phyloP scores from a whole-genome alignment of 2,888 invertebrate species.

The Idaea dimidiata region DNA sequence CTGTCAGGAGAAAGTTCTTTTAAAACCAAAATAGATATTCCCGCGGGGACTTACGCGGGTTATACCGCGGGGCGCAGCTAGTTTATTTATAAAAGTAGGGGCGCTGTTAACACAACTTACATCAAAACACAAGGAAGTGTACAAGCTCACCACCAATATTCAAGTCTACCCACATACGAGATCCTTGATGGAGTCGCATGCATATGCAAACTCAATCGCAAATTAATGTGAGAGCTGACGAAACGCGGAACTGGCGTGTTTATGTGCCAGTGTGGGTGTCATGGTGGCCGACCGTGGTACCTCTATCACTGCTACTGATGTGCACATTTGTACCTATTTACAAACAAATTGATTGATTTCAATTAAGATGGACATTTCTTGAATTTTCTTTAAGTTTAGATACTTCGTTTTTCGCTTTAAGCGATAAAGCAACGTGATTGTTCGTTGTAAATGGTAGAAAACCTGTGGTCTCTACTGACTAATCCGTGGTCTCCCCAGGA shows the following conservation, averaged over 20 bases:
- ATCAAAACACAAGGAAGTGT: background rate
- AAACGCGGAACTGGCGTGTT: constrained; percentile 54
- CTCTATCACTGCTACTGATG: background rate
- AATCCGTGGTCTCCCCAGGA: no score
- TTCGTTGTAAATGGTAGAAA: no score
- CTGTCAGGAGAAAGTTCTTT: no score
- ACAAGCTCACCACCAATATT: background rate
- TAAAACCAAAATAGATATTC: no score
- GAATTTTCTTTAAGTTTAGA: no score
- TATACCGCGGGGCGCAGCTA: no score
- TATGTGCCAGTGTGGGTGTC: constrained; percentile 42
- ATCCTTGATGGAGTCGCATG: constrained; percentile 27
- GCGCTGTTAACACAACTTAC: background rate
- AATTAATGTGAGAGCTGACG: constrained; percentile 59
- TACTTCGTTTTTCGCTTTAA: no score
- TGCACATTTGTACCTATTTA: background rate
- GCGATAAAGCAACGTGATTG: no score
- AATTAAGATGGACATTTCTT: no score
- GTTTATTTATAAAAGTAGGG: background rate
- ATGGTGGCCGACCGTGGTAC: background rate
- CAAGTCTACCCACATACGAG: background rate
- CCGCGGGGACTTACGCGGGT: no score
- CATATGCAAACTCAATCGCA: constrained; percentile 54
- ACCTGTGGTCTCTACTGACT: no score
- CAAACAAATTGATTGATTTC: background rate